Percentiles rank a stretch among this genome's conserved stretches.
Evolutionary conservation across 2,797 vertebrate species (phyloP).

Genomic region (Phrynocephalus forsythii): DNA sequence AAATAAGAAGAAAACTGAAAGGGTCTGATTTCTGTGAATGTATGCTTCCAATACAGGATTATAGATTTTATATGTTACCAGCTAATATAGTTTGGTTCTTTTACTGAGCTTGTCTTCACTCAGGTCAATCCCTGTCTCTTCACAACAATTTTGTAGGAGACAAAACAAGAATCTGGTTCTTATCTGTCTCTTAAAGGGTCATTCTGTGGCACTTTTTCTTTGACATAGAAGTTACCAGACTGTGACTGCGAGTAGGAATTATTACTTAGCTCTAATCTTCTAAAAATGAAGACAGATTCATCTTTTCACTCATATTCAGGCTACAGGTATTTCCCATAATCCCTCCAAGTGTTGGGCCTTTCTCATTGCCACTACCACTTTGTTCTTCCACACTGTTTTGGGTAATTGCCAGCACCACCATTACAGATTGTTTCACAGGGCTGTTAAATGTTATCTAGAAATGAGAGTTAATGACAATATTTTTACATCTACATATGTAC

Average conservation of each 20-base stretch:
- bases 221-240: not conserved
- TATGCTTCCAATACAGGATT: not conserved
- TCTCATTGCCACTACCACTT: not conserved
- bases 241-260: not conserved
- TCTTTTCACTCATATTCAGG: not conserved
- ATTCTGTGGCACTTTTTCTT: not conserved
- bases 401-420: not conserved
- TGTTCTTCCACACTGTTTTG: not conserved
- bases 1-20: conserved; percentile 2
- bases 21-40: not conserved
- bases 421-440: not conserved
- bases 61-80: not conserved
- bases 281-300: not conserved
- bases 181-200: not conserved
- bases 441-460: not conserved
- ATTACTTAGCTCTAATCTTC: not conserved
- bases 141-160: not conserved
- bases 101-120: not conserved
- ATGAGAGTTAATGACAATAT: not conserved
- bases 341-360: too few relatives aligned
- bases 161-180: not conserved
- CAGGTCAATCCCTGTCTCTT: not conserved
- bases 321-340: not conserved
- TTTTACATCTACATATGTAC: too few relatives aligned
- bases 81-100: not conserved